Evolutionary conservation across 2,888 invertebrate genomes (phyloP).

Genomic region (Ethmia dodecea): DNA sequence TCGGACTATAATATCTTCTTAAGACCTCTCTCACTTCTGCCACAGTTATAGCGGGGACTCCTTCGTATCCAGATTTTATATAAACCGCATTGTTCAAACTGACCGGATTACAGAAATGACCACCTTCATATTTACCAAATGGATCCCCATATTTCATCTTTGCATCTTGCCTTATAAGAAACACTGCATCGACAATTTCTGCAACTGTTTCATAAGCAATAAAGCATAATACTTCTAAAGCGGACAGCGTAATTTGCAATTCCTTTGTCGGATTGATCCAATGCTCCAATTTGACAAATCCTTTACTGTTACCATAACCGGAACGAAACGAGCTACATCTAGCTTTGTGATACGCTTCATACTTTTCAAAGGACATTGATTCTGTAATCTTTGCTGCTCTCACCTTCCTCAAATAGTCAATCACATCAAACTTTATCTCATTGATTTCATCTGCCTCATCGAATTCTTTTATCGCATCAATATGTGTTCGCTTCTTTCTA

Average conservation of each 20-base stretch:
- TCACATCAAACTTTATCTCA: conserved; percentile 71
- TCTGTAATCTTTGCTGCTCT: conserved; percentile 77
- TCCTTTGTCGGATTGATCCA: conserved; percentile 82
- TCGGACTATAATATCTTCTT: conserved; percentile 82
- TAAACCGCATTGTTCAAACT: conserved; percentile 77
- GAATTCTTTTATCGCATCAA: conserved; percentile 72
- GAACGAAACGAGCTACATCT: conserved; percentile 83
- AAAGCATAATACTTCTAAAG: conserved; percentile 88
- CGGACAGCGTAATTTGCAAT: conserved; percentile 78
- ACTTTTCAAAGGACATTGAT: conserved; percentile 76
- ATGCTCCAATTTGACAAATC: conserved; percentile 75
- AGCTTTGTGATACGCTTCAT: conserved; percentile 88
- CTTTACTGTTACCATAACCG: conserved; percentile 68
- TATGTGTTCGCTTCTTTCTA: conserved; percentile 59
- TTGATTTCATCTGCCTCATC: conserved; percentile 77
- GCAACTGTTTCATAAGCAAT: conserved; percentile 94
- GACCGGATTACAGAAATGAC: conserved; percentile 79
- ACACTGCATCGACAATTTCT: conserved; percentile 89
- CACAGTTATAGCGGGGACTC: conserved; percentile 84
- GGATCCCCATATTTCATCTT: conserved; percentile 83
- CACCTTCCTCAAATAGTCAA: conserved; percentile 77
- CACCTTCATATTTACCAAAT: conserved; percentile 81
- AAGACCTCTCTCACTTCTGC: conserved; percentile 90
- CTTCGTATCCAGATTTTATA: conserved; percentile 78
- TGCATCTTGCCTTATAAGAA: conserved; percentile 87